These are phyloP conservation scores for Mesorhabditis belari DNA, from an alignment of 2,888 invertebrate genomes.

Conservation along the genomic window DNA sequence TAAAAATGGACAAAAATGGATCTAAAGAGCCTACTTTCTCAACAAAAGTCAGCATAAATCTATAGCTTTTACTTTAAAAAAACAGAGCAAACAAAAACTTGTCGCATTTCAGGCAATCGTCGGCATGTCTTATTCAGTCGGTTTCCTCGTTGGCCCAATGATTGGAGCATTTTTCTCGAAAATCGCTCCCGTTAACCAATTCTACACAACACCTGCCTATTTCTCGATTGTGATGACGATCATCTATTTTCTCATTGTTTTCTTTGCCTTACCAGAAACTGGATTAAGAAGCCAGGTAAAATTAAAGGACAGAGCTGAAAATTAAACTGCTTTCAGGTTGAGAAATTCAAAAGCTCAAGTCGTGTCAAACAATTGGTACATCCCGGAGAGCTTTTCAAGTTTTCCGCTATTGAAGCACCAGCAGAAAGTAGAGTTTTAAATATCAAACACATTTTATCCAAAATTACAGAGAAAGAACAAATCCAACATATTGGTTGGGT, in stretches of 20 bases:
- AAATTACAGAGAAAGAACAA: conserved; percentile 22
- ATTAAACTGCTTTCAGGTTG: not conserved
- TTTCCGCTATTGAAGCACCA: conserved; percentile 30
- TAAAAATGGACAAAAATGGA: not conserved
- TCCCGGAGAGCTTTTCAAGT: conserved; percentile 30
- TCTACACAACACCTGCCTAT: conserved; percentile 76
- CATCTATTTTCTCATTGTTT: conserved; percentile 71
- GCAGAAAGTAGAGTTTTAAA: conserved; percentile 15
- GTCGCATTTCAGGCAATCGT: conserved; percentile 71
- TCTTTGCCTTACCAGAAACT: conserved; percentile 73
- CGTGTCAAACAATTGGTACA: conserved; percentile 9
- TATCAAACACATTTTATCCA: not conserved
- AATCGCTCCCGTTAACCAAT: conserved; percentile 55
- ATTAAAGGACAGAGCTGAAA: conserved; percentile 3
- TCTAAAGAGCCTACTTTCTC: not conserved
- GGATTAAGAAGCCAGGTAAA: conserved; percentile 6
- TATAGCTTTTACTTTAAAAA: conserved; percentile 1
- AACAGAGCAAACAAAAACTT: not conserved
- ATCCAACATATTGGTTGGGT: conserved; percentile 52
- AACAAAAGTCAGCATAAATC: not conserved
- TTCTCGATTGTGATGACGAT: conserved; percentile 64
- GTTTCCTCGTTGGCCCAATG: conserved; percentile 90
- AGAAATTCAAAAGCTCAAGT: not conserved
- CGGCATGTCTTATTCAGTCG: conserved; percentile 91
- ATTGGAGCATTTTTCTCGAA: conserved; percentile 80